Percentiles rank a stretch among this genome's conserved stretches.
phyloP scores from a whole-genome alignment of 2,797 vertebrate species.

The Myripristis murdjan region DNA sequence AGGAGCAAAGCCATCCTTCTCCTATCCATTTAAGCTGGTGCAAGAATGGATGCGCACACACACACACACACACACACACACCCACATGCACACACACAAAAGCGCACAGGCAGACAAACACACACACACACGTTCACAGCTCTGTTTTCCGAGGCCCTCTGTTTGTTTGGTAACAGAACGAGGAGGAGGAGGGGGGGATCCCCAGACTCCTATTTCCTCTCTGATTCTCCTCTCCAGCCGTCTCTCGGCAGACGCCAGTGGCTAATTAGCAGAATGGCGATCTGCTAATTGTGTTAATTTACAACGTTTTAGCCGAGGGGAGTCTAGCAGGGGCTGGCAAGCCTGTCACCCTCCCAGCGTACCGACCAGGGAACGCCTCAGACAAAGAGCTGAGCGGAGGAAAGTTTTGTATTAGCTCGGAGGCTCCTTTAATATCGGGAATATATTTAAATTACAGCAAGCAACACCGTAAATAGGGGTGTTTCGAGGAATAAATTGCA shows the following conservation, averaged over 20 bases:
- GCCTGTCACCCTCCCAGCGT: conserved; percentile 89
- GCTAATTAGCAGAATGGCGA: conserved; percentile 98
- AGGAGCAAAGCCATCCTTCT: conserved; percentile 50
- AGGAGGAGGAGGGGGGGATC: conserved; percentile 78
- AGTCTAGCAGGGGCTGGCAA: conserved; percentile 91
- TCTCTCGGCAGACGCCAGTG: conserved; percentile 91
- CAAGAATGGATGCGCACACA: conserved; percentile 49
- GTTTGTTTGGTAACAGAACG: conserved; percentile 93
- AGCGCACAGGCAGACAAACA: conserved; percentile 9
- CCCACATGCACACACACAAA: too few relatives aligned
- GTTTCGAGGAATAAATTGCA: conserved; percentile 36
- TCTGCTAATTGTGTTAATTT: conserved; percentile 99
- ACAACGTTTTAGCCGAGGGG: conserved; percentile 97
- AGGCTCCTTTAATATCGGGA: conserved; percentile 56
- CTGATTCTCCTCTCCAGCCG: conserved; percentile 90
- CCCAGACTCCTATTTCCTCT: conserved; percentile 85
- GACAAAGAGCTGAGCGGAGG: conserved; percentile 84
- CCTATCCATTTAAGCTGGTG: conserved; percentile 60
- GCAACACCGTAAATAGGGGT: conserved; percentile 24
- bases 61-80: too few relatives aligned
- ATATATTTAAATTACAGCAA: conserved; percentile 37
- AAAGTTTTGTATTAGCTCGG: conserved; percentile 52
- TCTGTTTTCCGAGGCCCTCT: conserved; percentile 76
- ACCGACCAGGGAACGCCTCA: conserved; percentile 88
- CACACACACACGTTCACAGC: conserved; percentile 59